phyloP scores from a whole-genome alignment of 2,888 invertebrate species.

The Trisateles emortualis region DNA sequence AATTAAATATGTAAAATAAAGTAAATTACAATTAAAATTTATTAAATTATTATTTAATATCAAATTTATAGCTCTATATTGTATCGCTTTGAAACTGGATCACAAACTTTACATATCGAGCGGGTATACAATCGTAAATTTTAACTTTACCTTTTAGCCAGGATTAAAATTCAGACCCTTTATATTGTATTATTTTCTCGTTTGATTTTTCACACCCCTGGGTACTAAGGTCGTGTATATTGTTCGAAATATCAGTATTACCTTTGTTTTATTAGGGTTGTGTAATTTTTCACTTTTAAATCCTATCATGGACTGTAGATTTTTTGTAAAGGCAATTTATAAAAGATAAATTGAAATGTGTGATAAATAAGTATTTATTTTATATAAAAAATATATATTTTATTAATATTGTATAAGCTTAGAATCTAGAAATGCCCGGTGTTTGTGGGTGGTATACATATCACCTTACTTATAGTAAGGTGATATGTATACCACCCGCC shows the following conservation, averaged over 20 bases:
- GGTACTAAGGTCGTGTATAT: constrained; percentile 18
- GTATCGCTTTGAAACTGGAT: constrained; percentile 1
- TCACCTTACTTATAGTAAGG: too few species aligned
- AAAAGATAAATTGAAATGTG: too few species aligned
- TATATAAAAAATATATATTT: too few species aligned
- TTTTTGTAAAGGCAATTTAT: not conserved
- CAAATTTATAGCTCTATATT: not conserved
- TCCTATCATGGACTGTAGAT: not conserved
- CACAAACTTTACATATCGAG: not conserved
- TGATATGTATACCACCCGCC: too few species aligned
- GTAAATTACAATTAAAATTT: too few species aligned
- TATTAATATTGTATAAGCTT: too few species aligned
- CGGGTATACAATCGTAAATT: constrained; percentile 25
- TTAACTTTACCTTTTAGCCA: constrained; percentile 16
- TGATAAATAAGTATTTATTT: too few species aligned
- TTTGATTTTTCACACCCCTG: constrained; percentile 32
- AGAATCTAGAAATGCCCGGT: too few species aligned
- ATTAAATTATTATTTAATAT: too few species aligned
- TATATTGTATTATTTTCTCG: constrained; percentile 23
- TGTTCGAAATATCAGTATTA: constrained; percentile 22
- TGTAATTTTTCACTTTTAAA: not conserved
- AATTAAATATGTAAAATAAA: too few species aligned
- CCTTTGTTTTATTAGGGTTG: constrained; percentile 24
- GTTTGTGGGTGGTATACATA: too few species aligned
- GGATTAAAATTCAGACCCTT: constrained; percentile 29